Conservation (phyloP, 2,113 vertebrate genomes). For the Hippotragus niger region DNA sequence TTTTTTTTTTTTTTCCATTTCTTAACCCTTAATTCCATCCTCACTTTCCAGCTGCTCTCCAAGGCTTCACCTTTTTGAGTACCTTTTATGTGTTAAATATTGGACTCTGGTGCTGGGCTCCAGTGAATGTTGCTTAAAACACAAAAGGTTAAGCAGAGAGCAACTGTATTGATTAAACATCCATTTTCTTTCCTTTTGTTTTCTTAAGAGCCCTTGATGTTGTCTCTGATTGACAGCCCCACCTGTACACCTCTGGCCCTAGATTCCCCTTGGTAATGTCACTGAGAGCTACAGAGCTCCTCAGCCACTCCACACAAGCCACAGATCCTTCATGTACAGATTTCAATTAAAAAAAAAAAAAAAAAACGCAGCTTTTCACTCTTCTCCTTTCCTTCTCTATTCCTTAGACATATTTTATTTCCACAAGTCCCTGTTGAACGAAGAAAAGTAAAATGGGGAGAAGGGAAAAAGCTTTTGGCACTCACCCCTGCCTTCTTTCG, state of each 20-base stretch:
- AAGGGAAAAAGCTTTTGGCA: not conserved
- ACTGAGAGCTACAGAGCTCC: slow-evolving; percentile 43
- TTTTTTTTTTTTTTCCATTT: slow-evolving; percentile 24
- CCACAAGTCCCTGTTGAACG: slow-evolving; percentile 57
- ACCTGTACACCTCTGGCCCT: slow-evolving; percentile 47
- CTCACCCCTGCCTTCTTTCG: not conserved
- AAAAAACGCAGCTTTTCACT: slow-evolving; percentile 36
- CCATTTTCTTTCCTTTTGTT: slow-evolving; percentile 74
- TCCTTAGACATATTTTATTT: slow-evolving; percentile 40
- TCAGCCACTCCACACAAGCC: slow-evolving; percentile 12
- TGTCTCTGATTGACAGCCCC: slow-evolving; percentile 58
- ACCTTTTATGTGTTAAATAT: slow-evolving; percentile 68
- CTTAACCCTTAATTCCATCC: slow-evolving; percentile 41
- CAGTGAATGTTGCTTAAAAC: slow-evolving; percentile 68
- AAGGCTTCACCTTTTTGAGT: slow-evolving; percentile 58
- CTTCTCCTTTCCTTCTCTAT: slow-evolving; percentile 42
- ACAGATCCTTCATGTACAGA: slow-evolving; percentile 45
- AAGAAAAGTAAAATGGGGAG: slow-evolving; percentile 40
- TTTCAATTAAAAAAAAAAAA: slow-evolving; percentile 51
- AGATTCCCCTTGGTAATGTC: slow-evolving; percentile 48
- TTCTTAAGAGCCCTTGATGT: slow-evolving; percentile 60
- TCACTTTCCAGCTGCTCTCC: slow-evolving; percentile 30
- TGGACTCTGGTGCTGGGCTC: slow-evolving; percentile 54
- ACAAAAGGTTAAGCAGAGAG: slow-evolving; percentile 73
- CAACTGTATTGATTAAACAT: slow-evolving; percentile 75